Percentiles rank a stretch among this genome's conserved stretches.
These are phyloP conservation scores for Phalera bucephala DNA, from an alignment of 2,888 invertebrate genomes.

Conservation along the genomic window DNA sequence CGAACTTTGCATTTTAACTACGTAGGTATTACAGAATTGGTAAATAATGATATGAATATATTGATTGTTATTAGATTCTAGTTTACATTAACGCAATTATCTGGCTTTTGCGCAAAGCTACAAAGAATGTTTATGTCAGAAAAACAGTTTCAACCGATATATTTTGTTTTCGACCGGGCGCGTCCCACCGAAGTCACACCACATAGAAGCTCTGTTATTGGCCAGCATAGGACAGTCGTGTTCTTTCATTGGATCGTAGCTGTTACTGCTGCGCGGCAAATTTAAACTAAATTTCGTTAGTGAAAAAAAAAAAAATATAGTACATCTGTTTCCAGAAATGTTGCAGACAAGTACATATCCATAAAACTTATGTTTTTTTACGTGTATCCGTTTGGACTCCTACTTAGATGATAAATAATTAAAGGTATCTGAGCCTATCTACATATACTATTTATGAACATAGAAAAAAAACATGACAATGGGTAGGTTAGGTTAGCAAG, in stretches of 20 bases:
- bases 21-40: conserved; percentile 34
- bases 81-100: conserved; percentile 20
- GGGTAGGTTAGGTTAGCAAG: too few relatives aligned
- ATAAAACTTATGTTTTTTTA: too few relatives aligned
- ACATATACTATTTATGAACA: too few relatives aligned
- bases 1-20: conserved; percentile 61
- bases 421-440: too few relatives aligned
- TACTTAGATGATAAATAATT: too few relatives aligned
- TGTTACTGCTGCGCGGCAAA: conserved; percentile 41
- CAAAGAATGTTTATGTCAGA: conserved; percentile 41
- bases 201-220: conserved; percentile 66
- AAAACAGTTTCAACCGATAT: conserved; percentile 33
- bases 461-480: too few relatives aligned
- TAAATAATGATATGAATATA: conserved; percentile 42
- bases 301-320: too few relatives aligned
- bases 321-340: not conserved
- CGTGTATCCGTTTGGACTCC: too few relatives aligned
- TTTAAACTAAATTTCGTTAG: conserved; percentile 34
- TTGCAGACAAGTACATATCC: too few relatives aligned
- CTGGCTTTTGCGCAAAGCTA: conserved; percentile 25
- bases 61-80: conserved; percentile 32
- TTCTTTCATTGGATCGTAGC: conserved; percentile 52
- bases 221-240: conserved; percentile 32
- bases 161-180: conserved; percentile 41
- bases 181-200: conserved; percentile 78